phyloP scores from a whole-genome alignment of 2,888 invertebrate genomes.

The Thera britannica region DNA sequence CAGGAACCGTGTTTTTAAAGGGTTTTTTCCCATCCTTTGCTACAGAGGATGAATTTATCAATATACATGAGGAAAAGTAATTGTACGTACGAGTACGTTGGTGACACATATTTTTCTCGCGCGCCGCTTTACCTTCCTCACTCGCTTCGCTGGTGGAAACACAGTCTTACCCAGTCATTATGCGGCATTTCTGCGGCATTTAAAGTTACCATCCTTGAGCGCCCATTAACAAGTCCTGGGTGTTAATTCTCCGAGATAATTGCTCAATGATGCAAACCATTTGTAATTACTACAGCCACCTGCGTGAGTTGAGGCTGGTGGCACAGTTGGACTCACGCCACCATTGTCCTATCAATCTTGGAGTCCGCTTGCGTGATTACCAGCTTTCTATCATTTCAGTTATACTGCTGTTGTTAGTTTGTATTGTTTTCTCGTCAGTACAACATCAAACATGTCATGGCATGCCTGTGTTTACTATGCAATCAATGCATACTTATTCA shows the following conservation, averaged over 20 bases:
- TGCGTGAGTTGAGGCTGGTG: slow-evolving; percentile 25
- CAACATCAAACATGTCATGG: neutral
- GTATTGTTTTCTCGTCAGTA: slow-evolving; percentile 5
- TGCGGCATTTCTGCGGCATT: slow-evolving; percentile 18
- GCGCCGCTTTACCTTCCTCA: no score
- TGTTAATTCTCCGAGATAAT: slow-evolving; percentile 30
- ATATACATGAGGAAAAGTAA: no score
- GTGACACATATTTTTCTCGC: no score
- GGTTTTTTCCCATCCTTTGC: no score
- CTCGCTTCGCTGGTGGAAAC: no score
- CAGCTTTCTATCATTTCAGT: slow-evolving; percentile 20
- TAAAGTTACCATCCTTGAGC: slow-evolving; percentile 27
- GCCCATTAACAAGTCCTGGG: slow-evolving; percentile 20
- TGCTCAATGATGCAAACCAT: slow-evolving; percentile 27
- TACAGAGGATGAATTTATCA: no score
- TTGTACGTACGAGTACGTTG: no score
- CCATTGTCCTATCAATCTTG: slow-evolving; percentile 49
- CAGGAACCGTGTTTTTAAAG: no score
- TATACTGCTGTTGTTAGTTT: slow-evolving; percentile 7
- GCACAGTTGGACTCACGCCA: slow-evolving; percentile 59
- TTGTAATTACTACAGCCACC: slow-evolving; percentile 15
- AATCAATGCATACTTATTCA: neutral
- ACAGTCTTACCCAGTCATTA: neutral
- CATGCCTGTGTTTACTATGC: neutral
- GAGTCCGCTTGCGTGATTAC: slow-evolving; percentile 11